Evolutionary conservation across 2,797 vertebrate species (phyloP).

Genomic region (Anabas testudineus): DNA sequence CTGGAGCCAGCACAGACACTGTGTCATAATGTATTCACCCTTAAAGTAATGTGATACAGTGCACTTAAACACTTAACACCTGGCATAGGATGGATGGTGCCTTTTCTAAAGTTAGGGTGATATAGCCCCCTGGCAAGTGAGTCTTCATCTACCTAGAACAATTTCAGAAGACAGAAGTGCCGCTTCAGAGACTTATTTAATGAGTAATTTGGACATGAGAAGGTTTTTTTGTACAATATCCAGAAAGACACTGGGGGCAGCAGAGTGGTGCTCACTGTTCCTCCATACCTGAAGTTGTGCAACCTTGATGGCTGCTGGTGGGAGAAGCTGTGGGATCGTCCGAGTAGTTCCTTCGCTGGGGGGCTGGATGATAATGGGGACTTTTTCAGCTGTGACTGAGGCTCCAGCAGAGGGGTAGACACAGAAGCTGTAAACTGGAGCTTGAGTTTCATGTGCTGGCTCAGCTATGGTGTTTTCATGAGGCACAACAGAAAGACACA

Average conservation of each 20-base stretch:
- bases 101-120: too few species aligned
- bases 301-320: conserved; percentile 86
- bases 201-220: too few species aligned
- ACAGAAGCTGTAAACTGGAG: conserved; percentile 89
- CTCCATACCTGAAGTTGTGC: conserved; percentile 85
- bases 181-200: too few species aligned
- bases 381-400: conserved; percentile 80
- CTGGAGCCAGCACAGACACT: conserved; percentile 65
- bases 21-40: background rate
- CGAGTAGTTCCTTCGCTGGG: conserved; percentile 82
- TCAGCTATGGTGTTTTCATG: conserved; percentile 75
- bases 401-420: conserved; percentile 82
- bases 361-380: conserved; percentile 83
- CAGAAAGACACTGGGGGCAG: background rate
- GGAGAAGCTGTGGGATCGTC: conserved; percentile 90
- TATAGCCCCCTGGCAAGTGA: too few species aligned
- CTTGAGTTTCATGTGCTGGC: conserved; percentile 93
- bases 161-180: too few species aligned
- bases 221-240: background rate
- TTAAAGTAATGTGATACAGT: too few species aligned
- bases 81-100: too few species aligned
- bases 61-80: too few species aligned
- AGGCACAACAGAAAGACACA: background rate
- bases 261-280: accelerated
- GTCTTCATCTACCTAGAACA: too few species aligned